Base-by-base conservation (phyloP, 2,113 vertebrate genomes). In the Sinocyclocheilus anshuiensis region DNA sequence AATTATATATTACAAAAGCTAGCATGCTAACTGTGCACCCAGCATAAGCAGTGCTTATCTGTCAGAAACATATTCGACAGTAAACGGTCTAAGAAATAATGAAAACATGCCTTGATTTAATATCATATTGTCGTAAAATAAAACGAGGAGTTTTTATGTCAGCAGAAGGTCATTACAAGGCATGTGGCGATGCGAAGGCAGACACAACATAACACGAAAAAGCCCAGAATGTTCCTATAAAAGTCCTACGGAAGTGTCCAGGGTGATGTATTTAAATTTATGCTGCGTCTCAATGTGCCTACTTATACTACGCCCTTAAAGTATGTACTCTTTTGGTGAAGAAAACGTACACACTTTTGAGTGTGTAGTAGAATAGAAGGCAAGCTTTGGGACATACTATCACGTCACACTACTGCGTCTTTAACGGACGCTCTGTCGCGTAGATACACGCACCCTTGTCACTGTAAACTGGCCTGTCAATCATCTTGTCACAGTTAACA, bases 151-250 rank as follows among this genome's bases (percentile, higher is more conserved):
- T 26, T 59, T 8, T 59, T 59, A 22, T 59, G 24, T 48, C 36
- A 67, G 13, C 22, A 48, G 61, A 82, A 82, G 80, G 80, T 82
- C 80, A 82, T 71, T 50, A 36, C 16, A 71, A 71, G n/a, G 39
- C 45, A 26, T 53, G 18, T 16, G 42, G 6, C 4, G 50, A 53
- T 53, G 63, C 69, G 80, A 82, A 82, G 80, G 4, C 45, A 71
- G 10, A 82, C 24, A 69, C 63, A 65, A 7, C 72, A 45, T 5
- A 53, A 9, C 16, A 48, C 11, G 33, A 39, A 39, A 24, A 55
- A 53, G 45, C 4, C 63, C 10, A 18, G 42, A 65, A 67, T 24
- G 8, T 53, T n/a, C 7, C 42, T 42, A 53, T 82, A 82, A 82
- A 82, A 82, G 80, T 82, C 80, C 42, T 15, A 42, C 63, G 80